Evolutionary conservation across 2,797 vertebrate species (phyloP).

Genomic region (Chloroceryle inda): DNA sequence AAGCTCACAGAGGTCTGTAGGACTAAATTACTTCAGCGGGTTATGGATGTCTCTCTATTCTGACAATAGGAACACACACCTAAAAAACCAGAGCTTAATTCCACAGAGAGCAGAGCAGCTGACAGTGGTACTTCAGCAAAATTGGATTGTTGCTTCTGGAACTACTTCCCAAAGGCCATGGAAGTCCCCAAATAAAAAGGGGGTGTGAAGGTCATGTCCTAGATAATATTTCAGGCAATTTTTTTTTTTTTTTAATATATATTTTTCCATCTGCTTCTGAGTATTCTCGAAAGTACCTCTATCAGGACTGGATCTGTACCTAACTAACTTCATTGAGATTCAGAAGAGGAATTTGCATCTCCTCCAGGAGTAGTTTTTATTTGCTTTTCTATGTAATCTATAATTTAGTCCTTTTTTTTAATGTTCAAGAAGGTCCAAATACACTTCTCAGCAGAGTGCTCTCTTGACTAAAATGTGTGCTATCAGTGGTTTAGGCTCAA

Average conservation of each 20-base stretch:
- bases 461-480: background rate
- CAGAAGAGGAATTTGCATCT: background rate
- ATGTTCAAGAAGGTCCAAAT: background rate
- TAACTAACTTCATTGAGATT: background rate
- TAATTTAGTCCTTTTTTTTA: background rate
- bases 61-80: background rate
- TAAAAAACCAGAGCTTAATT: background rate
- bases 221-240: conserved; percentile 2
- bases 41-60: background rate
- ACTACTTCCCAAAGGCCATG: background rate
- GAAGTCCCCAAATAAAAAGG: background rate
- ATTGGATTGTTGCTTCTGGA: conserved; percentile 10
- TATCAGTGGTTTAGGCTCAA: background rate
- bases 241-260: background rate
- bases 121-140: conserved; percentile 8
- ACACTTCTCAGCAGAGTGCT: background rate
- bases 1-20: conserved; percentile 20
- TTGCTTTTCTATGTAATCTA: background rate
- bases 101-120: background rate
- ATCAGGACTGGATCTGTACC: background rate
- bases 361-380: background rate
- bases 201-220: background rate
- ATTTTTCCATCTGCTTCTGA: conserved; percentile 16
- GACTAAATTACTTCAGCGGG: conserved; percentile 21
- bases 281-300: background rate